Conservation (phyloP, 2,888 invertebrate species). For the Sicus ferrugineus region DNA sequence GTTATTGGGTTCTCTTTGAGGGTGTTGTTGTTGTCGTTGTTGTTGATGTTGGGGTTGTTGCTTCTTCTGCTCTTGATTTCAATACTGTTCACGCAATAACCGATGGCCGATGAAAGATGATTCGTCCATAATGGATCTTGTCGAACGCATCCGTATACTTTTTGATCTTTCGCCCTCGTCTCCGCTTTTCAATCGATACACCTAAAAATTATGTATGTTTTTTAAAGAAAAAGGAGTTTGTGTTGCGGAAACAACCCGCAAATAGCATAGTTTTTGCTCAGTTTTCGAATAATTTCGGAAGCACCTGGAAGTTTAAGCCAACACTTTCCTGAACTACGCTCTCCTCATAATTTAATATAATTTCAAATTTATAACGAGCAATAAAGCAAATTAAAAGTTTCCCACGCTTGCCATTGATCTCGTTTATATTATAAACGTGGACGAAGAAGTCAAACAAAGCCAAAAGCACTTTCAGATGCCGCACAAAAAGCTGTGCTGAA, state of each 20-base stretch:
- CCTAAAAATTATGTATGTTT: background rate
- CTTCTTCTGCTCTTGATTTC: background rate
- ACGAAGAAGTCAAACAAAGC: constrained; percentile 7
- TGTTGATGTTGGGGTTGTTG: background rate
- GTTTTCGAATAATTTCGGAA: too few relatives aligned
- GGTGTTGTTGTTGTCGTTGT: background rate
- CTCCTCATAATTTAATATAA: too few relatives aligned
- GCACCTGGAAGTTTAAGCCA: too few relatives aligned
- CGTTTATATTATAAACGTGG: constrained; percentile 25
- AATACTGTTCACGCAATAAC: background rate
- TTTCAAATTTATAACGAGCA: too few relatives aligned
- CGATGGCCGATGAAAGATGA: constrained; percentile 11
- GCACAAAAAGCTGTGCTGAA: constrained; percentile 31
- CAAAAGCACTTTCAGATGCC: constrained; percentile 12
- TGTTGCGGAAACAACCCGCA: too few relatives aligned
- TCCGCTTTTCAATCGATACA: too few relatives aligned
- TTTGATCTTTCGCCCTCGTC: too few relatives aligned
- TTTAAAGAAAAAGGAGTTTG: background rate
- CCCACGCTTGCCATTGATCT: constrained; percentile 38
- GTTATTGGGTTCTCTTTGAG: background rate
- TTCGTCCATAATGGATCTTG: too few relatives aligned
- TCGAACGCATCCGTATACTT: too few relatives aligned
- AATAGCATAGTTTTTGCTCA: too few relatives aligned
- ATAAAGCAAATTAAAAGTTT: too few relatives aligned
- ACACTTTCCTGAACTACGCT: too few relatives aligned